These are phyloP conservation scores for Apocheima hispidaria DNA, from an alignment of 2,888 invertebrate genomes.

Conservation along the genomic window DNA sequence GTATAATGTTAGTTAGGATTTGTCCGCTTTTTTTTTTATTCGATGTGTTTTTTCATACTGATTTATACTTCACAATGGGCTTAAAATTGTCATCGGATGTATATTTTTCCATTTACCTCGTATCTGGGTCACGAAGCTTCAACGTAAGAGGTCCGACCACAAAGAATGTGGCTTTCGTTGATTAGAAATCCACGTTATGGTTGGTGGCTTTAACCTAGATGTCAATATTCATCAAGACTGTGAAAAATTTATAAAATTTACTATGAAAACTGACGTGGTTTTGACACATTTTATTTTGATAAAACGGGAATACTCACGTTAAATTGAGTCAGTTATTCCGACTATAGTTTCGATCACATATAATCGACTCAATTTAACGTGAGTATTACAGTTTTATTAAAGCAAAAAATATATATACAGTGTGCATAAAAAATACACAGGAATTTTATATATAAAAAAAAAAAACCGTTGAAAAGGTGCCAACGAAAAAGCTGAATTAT, in stretches of 20 bases:
- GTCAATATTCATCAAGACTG: neutral
- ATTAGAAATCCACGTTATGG: conserved; percentile 21
- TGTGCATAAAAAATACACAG: no score
- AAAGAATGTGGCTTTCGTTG: conserved; percentile 24
- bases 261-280: no score
- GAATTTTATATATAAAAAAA: no score
- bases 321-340: no score
- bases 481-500: no score
- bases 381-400: no score
- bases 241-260: neutral
- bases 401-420: no score
- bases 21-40: no score
- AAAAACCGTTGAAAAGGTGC: no score
- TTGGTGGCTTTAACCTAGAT: conserved; percentile 4
- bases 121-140: conserved; percentile 23
- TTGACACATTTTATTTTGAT: neutral
- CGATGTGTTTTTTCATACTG: neutral
- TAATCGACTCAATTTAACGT: no score
- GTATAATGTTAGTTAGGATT: no score
- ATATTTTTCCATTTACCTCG: conserved; percentile 1
- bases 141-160: conserved; percentile 18
- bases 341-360: no score
- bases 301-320: neutral
- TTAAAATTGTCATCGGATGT: neutral
- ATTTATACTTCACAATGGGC: neutral